Base-by-base conservation (phyloP, 53 echinoderm and acorn worm species). In the Crossaster papposus region DNA sequence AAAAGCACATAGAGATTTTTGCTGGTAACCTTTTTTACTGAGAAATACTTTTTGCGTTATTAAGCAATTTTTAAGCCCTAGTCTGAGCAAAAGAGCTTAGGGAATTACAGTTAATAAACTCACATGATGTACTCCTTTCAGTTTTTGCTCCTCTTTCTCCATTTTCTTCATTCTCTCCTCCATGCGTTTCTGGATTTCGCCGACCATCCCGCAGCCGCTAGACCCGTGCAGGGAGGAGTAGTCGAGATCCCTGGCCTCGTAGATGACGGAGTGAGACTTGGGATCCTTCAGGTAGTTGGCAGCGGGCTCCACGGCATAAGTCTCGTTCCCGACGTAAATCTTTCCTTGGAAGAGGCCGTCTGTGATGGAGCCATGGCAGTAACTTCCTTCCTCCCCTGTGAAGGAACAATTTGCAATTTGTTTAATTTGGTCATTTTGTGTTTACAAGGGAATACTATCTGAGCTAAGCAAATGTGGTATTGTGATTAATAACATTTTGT, bases 331-430 rank as follows among this genome's bases (percentile, higher is more conserved):
- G 28, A 85, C 44, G 26, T 88, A 89, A 76, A 96, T 89, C 65
- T 90, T 91, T 6, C 96, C 96, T 80, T 93, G 90, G 76, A 96
- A 94, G 55, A 83, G 89, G 10, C 96, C 96, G 30, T 96, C 94
- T 30, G 31, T 74, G 64, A 96, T 89, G 72, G 96, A 83, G 10
- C 96, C 96, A 80, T 96, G 94, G 76, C 94, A 94, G 51, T 90
- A 91, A 13, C 90, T 82, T 22, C 86, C 89, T 50, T 81, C 70
- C 52, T 94, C 92, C 70, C 79, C 94, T 92, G 58, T 31, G 13
- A 28, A 35, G 28, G 26, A 15, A 79, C 28, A 17, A 20, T 14
- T 55, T 20, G 22, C 12, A 11, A 8, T 15, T 58, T 18, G 58
- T 52, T 13, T n/a, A n/a, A 58, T 3, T 58, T 58, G 58, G 58